These are phyloP conservation scores for Mamestra configurata DNA, from an alignment of 1,140 invertebrate genomes.

Conservation along the genomic window DNA sequence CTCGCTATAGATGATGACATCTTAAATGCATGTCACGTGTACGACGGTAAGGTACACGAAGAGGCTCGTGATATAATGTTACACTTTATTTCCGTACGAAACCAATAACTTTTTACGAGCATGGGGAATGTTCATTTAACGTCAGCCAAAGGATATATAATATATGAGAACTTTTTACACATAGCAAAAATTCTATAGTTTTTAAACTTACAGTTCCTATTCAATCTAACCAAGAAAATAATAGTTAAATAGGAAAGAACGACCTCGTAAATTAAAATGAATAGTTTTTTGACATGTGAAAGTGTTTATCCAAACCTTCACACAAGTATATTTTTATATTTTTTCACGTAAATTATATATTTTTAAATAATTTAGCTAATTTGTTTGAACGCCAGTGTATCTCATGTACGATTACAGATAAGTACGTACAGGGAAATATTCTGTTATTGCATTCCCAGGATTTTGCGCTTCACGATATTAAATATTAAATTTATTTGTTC, in stretches of 20 bases:
- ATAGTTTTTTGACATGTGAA: too few relatives aligned
- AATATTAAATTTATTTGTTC: constrained; percentile 22
- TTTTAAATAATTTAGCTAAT: not conserved
- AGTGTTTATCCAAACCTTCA: too few relatives aligned
- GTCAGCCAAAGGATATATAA: not conserved
- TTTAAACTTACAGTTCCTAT: too few relatives aligned
- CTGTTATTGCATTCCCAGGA: constrained; percentile 21
- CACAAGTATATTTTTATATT: too few relatives aligned
- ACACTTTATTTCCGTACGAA: constrained; percentile 12
- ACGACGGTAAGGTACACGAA: not conserved
- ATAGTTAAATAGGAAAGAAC: too few relatives aligned
- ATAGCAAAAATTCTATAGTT: too few relatives aligned
- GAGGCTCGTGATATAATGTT: not conserved
- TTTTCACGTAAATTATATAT: too few relatives aligned
- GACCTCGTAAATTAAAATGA: too few relatives aligned
- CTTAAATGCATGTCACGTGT: not conserved
- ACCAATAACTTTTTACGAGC: constrained; percentile 16
- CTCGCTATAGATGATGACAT: too few relatives aligned
- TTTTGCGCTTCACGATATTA: constrained; percentile 27
- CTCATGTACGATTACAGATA: too few relatives aligned
- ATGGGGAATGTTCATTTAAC: constrained; percentile 17
- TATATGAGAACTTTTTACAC: not conserved
- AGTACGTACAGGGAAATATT: not conserved
- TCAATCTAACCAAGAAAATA: too few relatives aligned
- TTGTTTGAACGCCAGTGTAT: constrained; percentile 1